Evolutionary conservation across 1,140 invertebrate species (phyloP).

Genomic region (Agrilus planipennis): DNA sequence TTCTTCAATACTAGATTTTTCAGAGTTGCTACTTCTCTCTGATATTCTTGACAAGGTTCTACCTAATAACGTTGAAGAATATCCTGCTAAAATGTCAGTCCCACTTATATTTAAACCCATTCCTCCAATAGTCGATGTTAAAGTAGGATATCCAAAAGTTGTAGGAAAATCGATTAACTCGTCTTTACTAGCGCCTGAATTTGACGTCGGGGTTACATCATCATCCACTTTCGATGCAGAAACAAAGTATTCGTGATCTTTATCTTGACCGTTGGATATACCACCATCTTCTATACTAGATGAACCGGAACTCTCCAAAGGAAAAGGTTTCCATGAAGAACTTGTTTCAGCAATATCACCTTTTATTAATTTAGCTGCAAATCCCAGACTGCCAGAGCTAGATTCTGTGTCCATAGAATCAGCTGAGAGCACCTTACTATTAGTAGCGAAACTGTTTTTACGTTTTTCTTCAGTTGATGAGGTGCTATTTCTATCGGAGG

Average conservation of each 20-base stretch:
- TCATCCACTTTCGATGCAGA: slow-evolving; percentile 31
- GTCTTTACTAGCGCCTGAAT: slow-evolving; percentile 55
- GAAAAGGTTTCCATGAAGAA: slow-evolving; percentile 68
- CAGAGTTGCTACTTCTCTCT: slow-evolving; percentile 75
- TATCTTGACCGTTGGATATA: slow-evolving; percentile 59
- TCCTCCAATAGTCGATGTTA: slow-evolving; percentile 39
- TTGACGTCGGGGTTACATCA: slow-evolving; percentile 33
- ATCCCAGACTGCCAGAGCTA: slow-evolving; percentile 58
- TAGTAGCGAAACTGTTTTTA: slow-evolving; percentile 16
- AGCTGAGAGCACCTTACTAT: slow-evolving; percentile 32
- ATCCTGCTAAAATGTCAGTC: slow-evolving; percentile 55
- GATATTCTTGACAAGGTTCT: slow-evolving; percentile 75
- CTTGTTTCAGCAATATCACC: slow-evolving; percentile 48
- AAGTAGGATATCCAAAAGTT: slow-evolving; percentile 54
- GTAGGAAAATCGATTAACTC: slow-evolving; percentile 60
- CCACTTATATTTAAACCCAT: slow-evolving; percentile 29
- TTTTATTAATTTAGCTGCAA: slow-evolving; percentile 42
- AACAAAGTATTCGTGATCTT: slow-evolving; percentile 36
- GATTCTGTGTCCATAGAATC: slow-evolving; percentile 59
- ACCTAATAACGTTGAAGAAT: slow-evolving; percentile 54
- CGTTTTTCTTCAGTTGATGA: slow-evolving; percentile 23
- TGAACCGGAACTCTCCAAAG: slow-evolving; percentile 61
- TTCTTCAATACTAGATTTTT: slow-evolving; percentile 67
- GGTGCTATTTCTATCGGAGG: slow-evolving; percentile 28
- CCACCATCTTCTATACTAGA: slow-evolving; percentile 73